Percentiles rank a stretch among this genome's conserved stretches.
phyloP scores from a whole-genome alignment of 2,113 vertebrate genomes.

The Chamaetylas fuelleborni region DNA sequence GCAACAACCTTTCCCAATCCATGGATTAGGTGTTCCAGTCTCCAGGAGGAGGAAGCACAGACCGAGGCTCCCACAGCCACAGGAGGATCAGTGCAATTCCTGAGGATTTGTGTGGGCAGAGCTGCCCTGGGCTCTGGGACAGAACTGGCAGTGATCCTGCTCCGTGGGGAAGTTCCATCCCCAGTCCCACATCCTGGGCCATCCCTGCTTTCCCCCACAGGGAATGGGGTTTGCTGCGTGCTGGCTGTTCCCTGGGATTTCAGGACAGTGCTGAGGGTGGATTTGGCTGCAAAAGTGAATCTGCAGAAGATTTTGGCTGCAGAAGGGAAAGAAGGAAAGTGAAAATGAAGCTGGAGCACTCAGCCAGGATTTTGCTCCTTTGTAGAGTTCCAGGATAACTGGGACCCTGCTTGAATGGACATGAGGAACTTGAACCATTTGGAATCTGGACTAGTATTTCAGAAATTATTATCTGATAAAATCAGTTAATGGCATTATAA shows the following conservation, averaged over 20 bases:
- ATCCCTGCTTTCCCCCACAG: neutral
- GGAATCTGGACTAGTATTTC: neutral
- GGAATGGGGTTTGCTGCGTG: neutral
- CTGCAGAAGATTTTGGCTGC: neutral
- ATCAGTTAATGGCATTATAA: neutral
- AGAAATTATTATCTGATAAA: neutral
- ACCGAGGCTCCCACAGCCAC: fast-evolving
- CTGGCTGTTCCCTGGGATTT: neutral
- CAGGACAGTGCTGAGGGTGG: fast-evolving
- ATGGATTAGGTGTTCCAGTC: neutral
- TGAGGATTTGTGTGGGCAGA: neutral
- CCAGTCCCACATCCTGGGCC: neutral
- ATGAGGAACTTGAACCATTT: neutral
- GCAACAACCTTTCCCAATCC: neutral
- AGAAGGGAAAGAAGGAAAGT: neutral
- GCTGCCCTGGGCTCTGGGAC: neutral
- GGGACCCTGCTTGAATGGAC: neutral
- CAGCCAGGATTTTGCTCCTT: neutral
- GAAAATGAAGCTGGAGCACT: fast-evolving
- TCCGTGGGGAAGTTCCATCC: fast-evolving
- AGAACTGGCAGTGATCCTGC: neutral
- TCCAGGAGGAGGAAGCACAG: neutral
- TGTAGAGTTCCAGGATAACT: neutral
- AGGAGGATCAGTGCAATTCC: neutral
- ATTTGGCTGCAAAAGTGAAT: neutral